Percentiles rank a stretch among this genome's conserved stretches.
Evolutionary conservation across 2,888 invertebrate species (phyloP).

Genomic region (Spicauda simplicius): DNA sequence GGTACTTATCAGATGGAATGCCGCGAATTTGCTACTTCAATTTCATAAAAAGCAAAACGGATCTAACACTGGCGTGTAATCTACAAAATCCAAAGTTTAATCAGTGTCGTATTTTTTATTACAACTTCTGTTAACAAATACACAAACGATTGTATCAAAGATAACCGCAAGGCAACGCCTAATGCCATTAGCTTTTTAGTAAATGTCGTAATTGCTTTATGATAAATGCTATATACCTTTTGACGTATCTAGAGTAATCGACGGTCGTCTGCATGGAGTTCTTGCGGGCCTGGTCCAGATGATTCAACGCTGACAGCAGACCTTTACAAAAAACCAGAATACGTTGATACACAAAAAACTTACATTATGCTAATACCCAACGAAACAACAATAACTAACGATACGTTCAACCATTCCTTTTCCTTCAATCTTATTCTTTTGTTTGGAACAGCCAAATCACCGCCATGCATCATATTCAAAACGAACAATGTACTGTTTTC

Average conservation of each 20-base stretch:
- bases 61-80: conserved; percentile 18
- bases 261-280: conserved; percentile 87
- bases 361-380: conserved; percentile 70
- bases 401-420: conserved; percentile 72
- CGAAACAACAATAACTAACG: conserved; percentile 73
- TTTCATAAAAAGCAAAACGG: not conserved
- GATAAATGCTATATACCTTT: conserved; percentile 80
- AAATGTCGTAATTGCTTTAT: conserved; percentile 27
- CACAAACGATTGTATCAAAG: conserved; percentile 24
- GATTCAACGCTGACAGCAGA: conserved; percentile 78
- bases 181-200: conserved; percentile 23
- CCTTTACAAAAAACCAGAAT: conserved; percentile 65
- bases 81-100: conserved; percentile 10
- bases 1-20: not conserved
- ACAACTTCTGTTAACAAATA: conserved; percentile 6
- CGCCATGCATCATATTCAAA: conserved; percentile 76
- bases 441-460: conserved; percentile 81
- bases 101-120: conserved; percentile 16
- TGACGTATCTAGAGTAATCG: conserved; percentile 95
- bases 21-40: not conserved
- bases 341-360: conserved; percentile 53
- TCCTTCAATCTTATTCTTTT: conserved; percentile 80
- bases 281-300: conserved; percentile 80
- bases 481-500: conserved; percentile 79
- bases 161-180: conserved; percentile 27